Evolutionary conservation across 2,797 vertebrate species (phyloP).

Genomic region (Alectoris magna): DNA sequence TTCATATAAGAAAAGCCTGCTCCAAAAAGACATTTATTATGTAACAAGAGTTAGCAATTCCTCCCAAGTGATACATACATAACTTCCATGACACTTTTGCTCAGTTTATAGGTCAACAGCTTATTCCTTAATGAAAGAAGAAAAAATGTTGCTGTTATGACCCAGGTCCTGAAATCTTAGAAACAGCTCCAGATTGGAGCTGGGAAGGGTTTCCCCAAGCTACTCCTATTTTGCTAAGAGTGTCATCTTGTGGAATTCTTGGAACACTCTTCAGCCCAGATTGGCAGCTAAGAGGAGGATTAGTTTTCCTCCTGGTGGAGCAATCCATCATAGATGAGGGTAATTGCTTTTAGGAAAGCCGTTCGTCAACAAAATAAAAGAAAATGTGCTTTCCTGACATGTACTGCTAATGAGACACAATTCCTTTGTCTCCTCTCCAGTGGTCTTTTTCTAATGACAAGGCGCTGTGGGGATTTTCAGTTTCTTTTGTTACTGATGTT

Average conservation of each 20-base stretch:
- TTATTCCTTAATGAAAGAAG: neutral
- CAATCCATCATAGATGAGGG: constrained; percentile 37
- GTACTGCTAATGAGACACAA: constrained; percentile 18
- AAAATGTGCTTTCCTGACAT: constrained; percentile 22
- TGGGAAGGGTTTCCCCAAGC: neutral
- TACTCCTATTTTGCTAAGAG: constrained; percentile 63
- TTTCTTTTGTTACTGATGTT: neutral
- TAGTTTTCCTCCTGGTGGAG: constrained; percentile 58
- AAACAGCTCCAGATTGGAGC: neutral
- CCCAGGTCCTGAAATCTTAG: neutral
- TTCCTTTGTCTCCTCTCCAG: constrained; percentile 31
- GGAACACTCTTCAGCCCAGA: constrained; percentile 29
- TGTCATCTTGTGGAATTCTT: constrained; percentile 69
- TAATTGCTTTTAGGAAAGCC: constrained; percentile 45
- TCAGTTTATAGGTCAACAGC: neutral
- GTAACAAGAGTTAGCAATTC: constrained; percentile 22
- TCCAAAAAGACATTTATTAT: constrained; percentile 28
- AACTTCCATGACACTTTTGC: neutral
- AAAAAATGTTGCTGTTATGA: constrained; percentile 20
- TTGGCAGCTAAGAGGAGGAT: constrained; percentile 52
- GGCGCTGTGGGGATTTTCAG: neutral
- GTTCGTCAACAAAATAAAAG: constrained; percentile 29
- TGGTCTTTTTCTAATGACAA: constrained; percentile 39
- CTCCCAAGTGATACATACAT: constrained; percentile 23
- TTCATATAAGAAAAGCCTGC: neutral